Evolutionary conservation across 2,113 vertebrate species (phyloP).

Genomic region (Tetraodon nigroviridis): DNA sequence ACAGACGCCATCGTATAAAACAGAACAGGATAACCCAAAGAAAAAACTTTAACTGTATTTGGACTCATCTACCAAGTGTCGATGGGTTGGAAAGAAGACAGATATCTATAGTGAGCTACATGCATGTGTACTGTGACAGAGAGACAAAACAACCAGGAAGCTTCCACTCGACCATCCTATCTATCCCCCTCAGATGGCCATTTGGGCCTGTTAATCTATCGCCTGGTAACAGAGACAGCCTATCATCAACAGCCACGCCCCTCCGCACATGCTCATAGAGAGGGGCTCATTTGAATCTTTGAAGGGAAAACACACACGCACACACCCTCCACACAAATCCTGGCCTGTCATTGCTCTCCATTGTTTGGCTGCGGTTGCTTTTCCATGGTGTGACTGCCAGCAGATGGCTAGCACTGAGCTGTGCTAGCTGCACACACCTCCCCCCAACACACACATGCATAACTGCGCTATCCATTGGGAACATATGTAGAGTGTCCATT

Average conservation of each 20-base stretch:
- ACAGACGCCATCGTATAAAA: not conserved
- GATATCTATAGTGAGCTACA: not conserved
- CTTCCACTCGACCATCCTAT: constrained; percentile 55
- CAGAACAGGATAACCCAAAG: not conserved
- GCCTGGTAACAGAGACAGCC: constrained; percentile 75
- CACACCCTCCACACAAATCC: constrained; percentile 67
- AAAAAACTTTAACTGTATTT: not conserved
- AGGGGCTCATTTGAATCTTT: constrained; percentile 65
- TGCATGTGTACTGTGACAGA: constrained; percentile 34
- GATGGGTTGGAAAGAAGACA: too few species aligned
- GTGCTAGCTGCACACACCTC: constrained; percentile 67
- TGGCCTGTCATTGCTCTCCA: constrained; percentile 75
- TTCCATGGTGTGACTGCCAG: constrained; percentile 77
- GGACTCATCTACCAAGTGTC: constrained; percentile 1
- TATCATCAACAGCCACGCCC: constrained; percentile 73
- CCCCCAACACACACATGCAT: constrained; percentile 17
- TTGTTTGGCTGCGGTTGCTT: constrained; percentile 77
- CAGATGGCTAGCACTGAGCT: constrained; percentile 77
- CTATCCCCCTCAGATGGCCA: constrained; percentile 67
- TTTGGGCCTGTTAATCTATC: constrained; percentile 72
- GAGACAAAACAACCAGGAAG: constrained; percentile 21
- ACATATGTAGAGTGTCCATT: constrained; percentile 68
- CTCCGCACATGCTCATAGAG: constrained; percentile 71
- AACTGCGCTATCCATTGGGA: constrained; percentile 62
- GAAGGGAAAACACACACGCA: constrained; percentile 51